Evolutionary conservation across 2,888 invertebrate genomes (phyloP), one percentile per base, ranked within the genome.

Genomic region (Oscheius myriophilus): DNA sequence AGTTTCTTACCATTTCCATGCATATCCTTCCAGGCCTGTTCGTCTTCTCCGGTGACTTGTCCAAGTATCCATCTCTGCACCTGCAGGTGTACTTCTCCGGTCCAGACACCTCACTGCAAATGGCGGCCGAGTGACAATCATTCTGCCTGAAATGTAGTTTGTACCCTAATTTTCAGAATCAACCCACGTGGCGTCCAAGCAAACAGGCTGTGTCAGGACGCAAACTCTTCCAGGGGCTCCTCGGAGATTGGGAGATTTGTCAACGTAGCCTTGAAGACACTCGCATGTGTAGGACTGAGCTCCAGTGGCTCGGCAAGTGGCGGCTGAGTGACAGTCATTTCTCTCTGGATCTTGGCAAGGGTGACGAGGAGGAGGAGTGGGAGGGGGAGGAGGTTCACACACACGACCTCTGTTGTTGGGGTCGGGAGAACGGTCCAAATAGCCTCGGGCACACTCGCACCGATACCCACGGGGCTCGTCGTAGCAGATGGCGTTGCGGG

Each of bases 101-200:
- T 39, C 75, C 71, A 51, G 62, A 65, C 16, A 71, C 71, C 57
- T 83, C 83, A 49, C 75, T 76, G 69, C 86, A 86, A 58, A 86
- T 84, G 43, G 86, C 86, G 18, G 83, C 82, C 9, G 81, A 70
- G 66, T 86, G 82, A 59, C 86, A 86, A 69, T 86, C 86, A 70
- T 86, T 86, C 45, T 79, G 80, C 26, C 54, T 73, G 26, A 72
- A 54, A 26, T 9, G 9, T 6, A 46, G n/a, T 6, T 9, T 9
- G 33, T 33, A 6, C 33, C 3, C 3, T 3, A 6, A 9, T 3
- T 9, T 33, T 33, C 33, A 6, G 33, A 57, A 18, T 2, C 11
- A 25, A 62, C 26, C 49, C 46, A 62, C n/a, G 70, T 66, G 18
- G 72, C 53, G 65, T 87, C 86, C 25, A 85, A 67, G 61, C 86